Evolutionary conservation across 2,888 invertebrate species (phyloP).

Genomic region (Tetragonisca angustula): DNA sequence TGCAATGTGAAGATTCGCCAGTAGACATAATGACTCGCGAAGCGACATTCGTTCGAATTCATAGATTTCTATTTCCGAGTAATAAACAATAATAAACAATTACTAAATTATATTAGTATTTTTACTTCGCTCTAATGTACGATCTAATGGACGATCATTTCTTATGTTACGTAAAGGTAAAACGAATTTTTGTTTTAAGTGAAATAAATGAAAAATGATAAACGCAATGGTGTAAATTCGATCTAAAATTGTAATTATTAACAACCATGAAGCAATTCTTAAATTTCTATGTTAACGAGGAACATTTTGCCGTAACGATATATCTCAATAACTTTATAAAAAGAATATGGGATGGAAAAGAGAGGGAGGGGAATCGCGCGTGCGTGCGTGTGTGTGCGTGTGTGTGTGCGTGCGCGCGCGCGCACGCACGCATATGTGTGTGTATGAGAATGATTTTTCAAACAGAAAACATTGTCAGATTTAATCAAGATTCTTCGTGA

Average conservation of each 20-base stretch:
- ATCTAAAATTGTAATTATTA: constrained; percentile 43
- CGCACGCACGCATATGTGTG: neutral
- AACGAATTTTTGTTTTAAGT: constrained; percentile 41
- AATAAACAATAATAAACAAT: constrained; percentile 46
- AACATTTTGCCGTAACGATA: constrained; percentile 54
- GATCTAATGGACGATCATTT: constrained; percentile 53
- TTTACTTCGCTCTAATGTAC: constrained; percentile 68
- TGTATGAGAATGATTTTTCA: constrained; percentile 27
- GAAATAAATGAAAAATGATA: constrained; percentile 49
- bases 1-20: constrained; percentile 27
- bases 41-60: constrained; percentile 59
- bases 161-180: constrained; percentile 53
- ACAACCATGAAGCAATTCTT: constrained; percentile 29
- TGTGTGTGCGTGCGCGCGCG: neutral
- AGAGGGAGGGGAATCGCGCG: neutral
- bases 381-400: neutral
- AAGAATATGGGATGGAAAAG: neutral
- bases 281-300: constrained; percentile 28
- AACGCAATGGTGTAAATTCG: constrained; percentile 58
- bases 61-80: constrained; percentile 48
- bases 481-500: constrained; percentile 68
- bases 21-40: constrained; percentile 32
- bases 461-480: constrained; percentile 37
- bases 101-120: constrained; percentile 40
- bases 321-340: constrained; percentile 48